These are phyloP conservation scores for Pecten maximus DNA, from an alignment of 2,888 invertebrate species.

Conservation along the genomic window DNA sequence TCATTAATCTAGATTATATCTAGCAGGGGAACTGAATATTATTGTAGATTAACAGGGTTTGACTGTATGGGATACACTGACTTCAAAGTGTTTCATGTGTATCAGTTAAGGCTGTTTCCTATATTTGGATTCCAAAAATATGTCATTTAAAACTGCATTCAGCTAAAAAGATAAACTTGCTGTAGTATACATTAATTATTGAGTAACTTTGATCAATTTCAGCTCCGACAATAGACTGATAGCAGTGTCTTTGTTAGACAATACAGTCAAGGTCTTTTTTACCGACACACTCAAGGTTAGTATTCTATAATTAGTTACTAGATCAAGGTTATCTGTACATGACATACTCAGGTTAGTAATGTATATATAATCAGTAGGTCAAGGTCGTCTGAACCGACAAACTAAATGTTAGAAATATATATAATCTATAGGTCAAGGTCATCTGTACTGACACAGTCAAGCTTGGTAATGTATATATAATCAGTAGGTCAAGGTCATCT, in stretches of 20 bases:
- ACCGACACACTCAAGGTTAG: conserved; percentile 94
- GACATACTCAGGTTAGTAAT: neutral
- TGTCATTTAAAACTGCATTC: neutral
- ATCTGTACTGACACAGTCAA: conserved; percentile 97
- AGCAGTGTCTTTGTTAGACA: conserved; percentile 94
- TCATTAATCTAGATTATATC: too few relatives aligned
- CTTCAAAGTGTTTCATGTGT: too few relatives aligned
- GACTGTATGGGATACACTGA: too few relatives aligned
- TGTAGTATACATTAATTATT: neutral
- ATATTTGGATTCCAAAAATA: neutral
- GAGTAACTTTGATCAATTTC: conserved; percentile 77
- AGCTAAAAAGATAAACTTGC: neutral
- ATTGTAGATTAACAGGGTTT: too few relatives aligned
- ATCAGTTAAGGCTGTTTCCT: neutral
- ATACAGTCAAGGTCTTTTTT: conserved; percentile 97
- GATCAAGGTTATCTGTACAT: too few relatives aligned
- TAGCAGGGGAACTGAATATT: too few relatives aligned
- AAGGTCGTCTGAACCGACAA: neutral
- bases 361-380: too few relatives aligned
- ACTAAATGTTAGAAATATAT: neutral
- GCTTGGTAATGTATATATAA: conserved; percentile 83
- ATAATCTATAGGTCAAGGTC: too few relatives aligned
- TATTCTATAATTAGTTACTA: neutral
- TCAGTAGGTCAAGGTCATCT: neutral
- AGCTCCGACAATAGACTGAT: conserved; percentile 94